phyloP scores from a whole-genome alignment of 2,888 invertebrate genomes.

The Orthonychiurus folsomi region DNA sequence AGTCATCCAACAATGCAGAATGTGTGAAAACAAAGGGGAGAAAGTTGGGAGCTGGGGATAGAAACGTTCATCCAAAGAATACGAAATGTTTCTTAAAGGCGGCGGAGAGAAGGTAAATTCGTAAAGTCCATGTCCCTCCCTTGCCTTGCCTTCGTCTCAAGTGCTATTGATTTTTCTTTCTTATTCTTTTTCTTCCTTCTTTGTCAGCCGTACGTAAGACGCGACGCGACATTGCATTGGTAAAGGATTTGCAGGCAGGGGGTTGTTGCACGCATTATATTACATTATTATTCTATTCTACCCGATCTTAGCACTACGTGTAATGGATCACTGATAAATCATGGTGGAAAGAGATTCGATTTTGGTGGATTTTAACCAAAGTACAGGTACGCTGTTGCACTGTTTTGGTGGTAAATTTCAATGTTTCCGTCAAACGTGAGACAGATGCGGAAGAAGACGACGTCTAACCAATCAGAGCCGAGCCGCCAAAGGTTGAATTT shows the following conservation, averaged over 20 bases:
- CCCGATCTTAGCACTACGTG: neutral
- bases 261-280: neutral
- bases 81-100: neutral
- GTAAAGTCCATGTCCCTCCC: neutral
- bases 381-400: no score
- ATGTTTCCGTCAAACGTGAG: no score
- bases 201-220: neutral
- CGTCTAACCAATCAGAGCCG: no score
- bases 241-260: no score
- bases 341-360: no score
- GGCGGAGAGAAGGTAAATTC: no score
- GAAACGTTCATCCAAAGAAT: neutral
- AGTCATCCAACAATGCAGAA: neutral
- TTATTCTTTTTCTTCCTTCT: neutral
- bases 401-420: no score
- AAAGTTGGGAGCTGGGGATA: neutral
- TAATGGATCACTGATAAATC: no score
- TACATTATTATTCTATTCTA: slow-evolving; percentile 1
- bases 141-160: neutral
- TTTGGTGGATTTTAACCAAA: no score
- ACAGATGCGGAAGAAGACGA: no score
- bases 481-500: no score
- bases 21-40: neutral
- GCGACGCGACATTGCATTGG: no score
- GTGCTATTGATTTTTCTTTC: neutral